phyloP scores from a whole-genome alignment of 1,140 invertebrate species.

The Musca vetustissima region DNA sequence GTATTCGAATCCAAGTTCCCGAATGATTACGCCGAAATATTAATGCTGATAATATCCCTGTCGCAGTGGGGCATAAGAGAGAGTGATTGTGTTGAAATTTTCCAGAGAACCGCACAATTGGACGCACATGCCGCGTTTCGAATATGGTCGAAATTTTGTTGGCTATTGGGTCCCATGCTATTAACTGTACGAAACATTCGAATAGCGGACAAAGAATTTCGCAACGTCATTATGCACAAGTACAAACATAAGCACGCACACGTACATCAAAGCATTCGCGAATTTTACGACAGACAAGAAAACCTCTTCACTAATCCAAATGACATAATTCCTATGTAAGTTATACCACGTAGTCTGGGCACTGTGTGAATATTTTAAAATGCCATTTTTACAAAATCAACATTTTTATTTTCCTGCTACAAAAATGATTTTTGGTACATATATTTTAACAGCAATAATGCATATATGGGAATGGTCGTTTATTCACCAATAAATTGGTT shows the following conservation, averaged over 20 bases:
- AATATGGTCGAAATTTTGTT: conserved; percentile 55
- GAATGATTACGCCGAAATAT: conserved; percentile 43
- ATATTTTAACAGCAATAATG: too few relatives aligned
- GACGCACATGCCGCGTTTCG: conserved; percentile 53
- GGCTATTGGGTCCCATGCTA: conserved; percentile 55
- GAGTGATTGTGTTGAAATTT: conserved; percentile 50
- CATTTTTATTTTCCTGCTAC: too few relatives aligned
- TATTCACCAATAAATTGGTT: too few relatives aligned
- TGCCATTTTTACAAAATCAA: too few relatives aligned
- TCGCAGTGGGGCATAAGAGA: conserved; percentile 51
- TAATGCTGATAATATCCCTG: conserved; percentile 46
- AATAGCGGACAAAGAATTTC: conserved; percentile 50
- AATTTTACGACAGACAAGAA: conserved; percentile 52
- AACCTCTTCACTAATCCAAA: conserved; percentile 40
- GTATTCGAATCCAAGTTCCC: conserved; percentile 49
- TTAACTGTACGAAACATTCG: conserved; percentile 50
- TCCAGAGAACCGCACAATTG: conserved; percentile 49
- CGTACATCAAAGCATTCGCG: conserved; percentile 52
- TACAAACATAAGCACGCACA: conserved; percentile 50
- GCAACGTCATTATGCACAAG: conserved; percentile 45
- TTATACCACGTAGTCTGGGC: too few relatives aligned
- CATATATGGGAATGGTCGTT: too few relatives aligned
- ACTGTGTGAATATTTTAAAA: too few relatives aligned
- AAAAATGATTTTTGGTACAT: too few relatives aligned
- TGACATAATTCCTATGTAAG: conserved; percentile 27